These are phyloP conservation scores for Crenuchus spilurus DNA, from an alignment of 2,797 vertebrate species.

Conservation along the genomic window DNA sequence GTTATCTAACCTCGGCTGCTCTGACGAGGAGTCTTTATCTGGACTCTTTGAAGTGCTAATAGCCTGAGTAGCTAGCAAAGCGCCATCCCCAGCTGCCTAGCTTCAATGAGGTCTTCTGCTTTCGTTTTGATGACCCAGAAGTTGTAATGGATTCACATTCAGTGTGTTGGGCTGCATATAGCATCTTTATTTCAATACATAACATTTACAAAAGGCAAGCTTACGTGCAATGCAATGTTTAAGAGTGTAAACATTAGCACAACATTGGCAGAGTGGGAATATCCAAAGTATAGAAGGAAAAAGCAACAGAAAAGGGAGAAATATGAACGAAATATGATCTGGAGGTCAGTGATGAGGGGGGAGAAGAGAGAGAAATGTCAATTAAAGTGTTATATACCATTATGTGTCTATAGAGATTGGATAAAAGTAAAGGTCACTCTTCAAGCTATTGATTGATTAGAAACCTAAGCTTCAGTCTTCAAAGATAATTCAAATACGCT, in stretches of 20 bases:
- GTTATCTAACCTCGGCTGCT: slow-evolving; percentile 53
- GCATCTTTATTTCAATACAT: neutral
- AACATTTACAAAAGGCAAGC: neutral
- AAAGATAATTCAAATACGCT: neutral
- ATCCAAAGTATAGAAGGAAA: slow-evolving; percentile 39
- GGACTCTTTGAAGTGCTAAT: slow-evolving; percentile 44
- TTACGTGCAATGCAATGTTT: too few species aligned
- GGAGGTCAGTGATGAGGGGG: slow-evolving; percentile 43
- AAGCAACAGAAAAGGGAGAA: slow-evolving; percentile 16
- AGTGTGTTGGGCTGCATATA: neutral
- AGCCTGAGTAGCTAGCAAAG: slow-evolving; percentile 28
- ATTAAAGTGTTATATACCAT: neutral
- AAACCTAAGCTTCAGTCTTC: neutral
- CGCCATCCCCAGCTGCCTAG: neutral
- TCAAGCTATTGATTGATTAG: neutral
- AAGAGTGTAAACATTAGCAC: too few species aligned
- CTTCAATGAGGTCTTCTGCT: neutral
- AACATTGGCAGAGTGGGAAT: neutral
- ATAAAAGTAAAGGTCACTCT: neutral
- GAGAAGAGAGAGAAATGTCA: neutral
- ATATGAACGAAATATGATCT: neutral
- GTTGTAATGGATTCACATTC: neutral
- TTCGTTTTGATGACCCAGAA: neutral
- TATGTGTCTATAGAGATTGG: neutral
- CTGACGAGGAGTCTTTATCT: slow-evolving; percentile 40